phyloP scores from a whole-genome alignment of 2,113 vertebrate genomes.

The Pangasianodon gigas region DNA sequence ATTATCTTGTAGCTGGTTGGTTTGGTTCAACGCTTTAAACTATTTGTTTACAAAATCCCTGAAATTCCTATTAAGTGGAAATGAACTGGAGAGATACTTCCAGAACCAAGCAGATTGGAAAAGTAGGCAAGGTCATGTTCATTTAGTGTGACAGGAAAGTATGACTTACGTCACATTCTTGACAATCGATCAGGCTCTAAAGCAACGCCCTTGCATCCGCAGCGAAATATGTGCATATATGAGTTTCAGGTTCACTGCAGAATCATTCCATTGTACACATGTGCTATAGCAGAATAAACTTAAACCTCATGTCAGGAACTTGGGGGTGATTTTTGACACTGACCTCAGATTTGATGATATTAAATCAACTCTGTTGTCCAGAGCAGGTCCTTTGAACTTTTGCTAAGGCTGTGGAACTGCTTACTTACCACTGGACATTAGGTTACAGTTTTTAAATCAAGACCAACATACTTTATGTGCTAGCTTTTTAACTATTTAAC shows the following conservation, averaged over 20 bases:
- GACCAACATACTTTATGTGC: not conserved
- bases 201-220: not conserved
- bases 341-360: not conserved
- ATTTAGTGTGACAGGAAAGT: not conserved
- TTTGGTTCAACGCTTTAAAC: not conserved
- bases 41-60: not conserved
- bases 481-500: not conserved
- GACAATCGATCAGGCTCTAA: not conserved
- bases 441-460: not conserved
- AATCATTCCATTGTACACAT: not conserved
- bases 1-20: not conserved
- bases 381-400: not conserved
- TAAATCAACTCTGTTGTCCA: not conserved
- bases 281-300: not conserved
- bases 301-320: not conserved
- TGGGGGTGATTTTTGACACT: not conserved
- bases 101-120: not conserved
- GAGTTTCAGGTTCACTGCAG: not conserved
- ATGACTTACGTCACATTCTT: not conserved
- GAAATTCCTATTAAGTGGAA: not conserved
- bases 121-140: not conserved
- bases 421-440: not conserved
- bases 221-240: not conserved
- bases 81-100: not conserved
- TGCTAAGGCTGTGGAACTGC: not conserved